Evolutionary conservation across 2,113 vertebrate species (phyloP), one percentile per base, ranked within the genome.

Genomic region (Pollachius pollachius): DNA sequence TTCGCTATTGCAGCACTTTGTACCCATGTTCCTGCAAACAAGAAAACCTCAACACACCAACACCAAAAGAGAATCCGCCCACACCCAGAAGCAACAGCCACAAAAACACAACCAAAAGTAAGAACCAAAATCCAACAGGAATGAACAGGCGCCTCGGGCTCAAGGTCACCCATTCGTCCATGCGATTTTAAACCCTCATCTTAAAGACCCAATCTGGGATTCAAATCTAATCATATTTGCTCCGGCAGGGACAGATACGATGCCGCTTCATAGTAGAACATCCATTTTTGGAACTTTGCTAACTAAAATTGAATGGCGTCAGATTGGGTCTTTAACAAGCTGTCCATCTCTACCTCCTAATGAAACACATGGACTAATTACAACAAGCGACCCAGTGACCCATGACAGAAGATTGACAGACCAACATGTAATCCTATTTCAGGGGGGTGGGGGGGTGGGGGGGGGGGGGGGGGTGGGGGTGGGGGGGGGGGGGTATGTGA

Each of bases 391-490:
- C 74, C 48, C 6, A 19, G 3, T 63, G 69, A 48, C 71, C 16
- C n/a, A n/a, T 1, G 15, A 30, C 15, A 54, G 70, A 75, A 64
- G 64, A 77, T 25, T 67, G 70, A 83, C 76, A 84, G 65, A 78
- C 34, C 71, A 81, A 62, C 37, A 72, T 69, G 86, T 59, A 56
- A 86, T 62, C 64, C 67, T 68, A 66, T 34, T 77, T 84, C n/a
- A n/a, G n/a, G n/a, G n/a, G n/a, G n/a, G n/a, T n/a, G n/a, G n/a
- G 71, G 67, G 67, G 66, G 25, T 76, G 84, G 76, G 77, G 76
- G 64, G 59, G 65, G n/a, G 64, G 56, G 2, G 15, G 52, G 59
- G 63, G 66, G 21, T 84, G 71, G 67, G 67, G 66, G 25, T 76
- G 84, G 76, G 77, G 76, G 64, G 59, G 65, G n/a, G 64, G 56